These are phyloP conservation scores for Cylloceria caligata DNA, from an alignment of 2,888 invertebrate species.

Conservation along the genomic window DNA sequence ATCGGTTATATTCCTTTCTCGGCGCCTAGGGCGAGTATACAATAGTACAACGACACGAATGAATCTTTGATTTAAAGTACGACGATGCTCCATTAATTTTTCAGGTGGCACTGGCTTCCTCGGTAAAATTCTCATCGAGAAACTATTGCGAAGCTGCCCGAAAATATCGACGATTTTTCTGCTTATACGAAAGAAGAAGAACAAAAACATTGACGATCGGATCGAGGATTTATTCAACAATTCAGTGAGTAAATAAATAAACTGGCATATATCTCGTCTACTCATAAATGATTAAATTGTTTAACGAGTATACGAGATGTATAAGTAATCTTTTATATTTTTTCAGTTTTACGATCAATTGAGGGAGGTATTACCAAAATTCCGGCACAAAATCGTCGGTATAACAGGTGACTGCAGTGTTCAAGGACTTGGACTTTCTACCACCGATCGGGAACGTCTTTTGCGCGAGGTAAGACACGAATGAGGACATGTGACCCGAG, in stretches of 20 bases:
- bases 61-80: conserved; percentile 7
- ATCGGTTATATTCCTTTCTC: neutral
- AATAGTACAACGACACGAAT: neutral
- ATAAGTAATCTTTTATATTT: neutral
- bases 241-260: conserved; percentile 84
- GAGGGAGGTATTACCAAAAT: conserved; percentile 85
- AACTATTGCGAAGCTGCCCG: conserved; percentile 87
- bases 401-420: conserved; percentile 86
- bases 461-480: conserved; percentile 86
- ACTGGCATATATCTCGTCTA: neutral
- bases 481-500: neutral
- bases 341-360: conserved; percentile 86
- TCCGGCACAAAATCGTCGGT: conserved; percentile 86
- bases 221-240: conserved; percentile 87
- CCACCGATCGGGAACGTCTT: conserved; percentile 85
- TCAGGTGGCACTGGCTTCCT: conserved; percentile 85
- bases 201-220: conserved; percentile 85
- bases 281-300: neutral
- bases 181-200: conserved; percentile 86
- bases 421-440: conserved; percentile 86
- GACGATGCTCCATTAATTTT: conserved; percentile 20
- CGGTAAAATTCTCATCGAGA: conserved; percentile 87
- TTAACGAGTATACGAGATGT: too few relatives aligned
- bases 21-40: neutral
- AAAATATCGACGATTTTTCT: conserved; percentile 86